A percentile compares a stretch with the other conserved stretches of the same genome.
Evolutionary conservation across 2,888 invertebrate genomes (phyloP).

Genomic region (Drosophila neutralis): DNA sequence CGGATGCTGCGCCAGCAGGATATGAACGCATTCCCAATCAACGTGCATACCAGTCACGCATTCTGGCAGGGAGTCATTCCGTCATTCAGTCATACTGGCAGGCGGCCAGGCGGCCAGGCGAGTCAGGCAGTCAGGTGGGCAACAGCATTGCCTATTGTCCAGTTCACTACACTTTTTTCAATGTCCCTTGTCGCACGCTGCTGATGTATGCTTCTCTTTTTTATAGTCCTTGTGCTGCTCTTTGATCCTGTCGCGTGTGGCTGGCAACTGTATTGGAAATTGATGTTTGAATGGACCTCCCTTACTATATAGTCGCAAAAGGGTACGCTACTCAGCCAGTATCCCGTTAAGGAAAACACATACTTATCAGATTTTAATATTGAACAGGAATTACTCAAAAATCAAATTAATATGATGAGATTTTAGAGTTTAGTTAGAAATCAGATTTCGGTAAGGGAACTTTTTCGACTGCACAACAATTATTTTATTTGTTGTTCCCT

Average conservation of each 20-base stretch:
- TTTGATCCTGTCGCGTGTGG: slow-evolving; percentile 74
- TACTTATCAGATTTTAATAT: neutral
- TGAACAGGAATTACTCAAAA: neutral
- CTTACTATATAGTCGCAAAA: neutral
- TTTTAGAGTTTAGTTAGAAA: neutral
- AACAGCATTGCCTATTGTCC: slow-evolving; percentile 19
- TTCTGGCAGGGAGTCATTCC: slow-evolving; percentile 8
- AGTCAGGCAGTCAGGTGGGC: neutral
- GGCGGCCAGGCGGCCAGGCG: neutral
- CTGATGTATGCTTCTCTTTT: slow-evolving; percentile 11
- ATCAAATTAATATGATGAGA: neutral
- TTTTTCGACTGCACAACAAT: neutral
- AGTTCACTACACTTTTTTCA: slow-evolving; percentile 6
- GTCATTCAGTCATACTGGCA: neutral
- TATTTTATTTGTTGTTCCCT: neutral
- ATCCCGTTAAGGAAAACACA: neutral
- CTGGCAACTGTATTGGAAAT: slow-evolving; percentile 39
- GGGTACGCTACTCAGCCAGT: neutral
- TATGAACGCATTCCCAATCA: slow-evolving; percentile 63
- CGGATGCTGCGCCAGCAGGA: slow-evolving; percentile 68
- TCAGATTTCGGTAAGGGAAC: neutral
- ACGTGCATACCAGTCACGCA: slow-evolving; percentile 2
- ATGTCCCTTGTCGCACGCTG: slow-evolving; percentile 16
- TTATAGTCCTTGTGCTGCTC: slow-evolving; percentile 26
- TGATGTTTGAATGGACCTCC: slow-evolving; percentile 4